These are phyloP conservation scores for Parus major DNA, from an alignment of 2,113 vertebrate species.

Conservation along the genomic window DNA sequence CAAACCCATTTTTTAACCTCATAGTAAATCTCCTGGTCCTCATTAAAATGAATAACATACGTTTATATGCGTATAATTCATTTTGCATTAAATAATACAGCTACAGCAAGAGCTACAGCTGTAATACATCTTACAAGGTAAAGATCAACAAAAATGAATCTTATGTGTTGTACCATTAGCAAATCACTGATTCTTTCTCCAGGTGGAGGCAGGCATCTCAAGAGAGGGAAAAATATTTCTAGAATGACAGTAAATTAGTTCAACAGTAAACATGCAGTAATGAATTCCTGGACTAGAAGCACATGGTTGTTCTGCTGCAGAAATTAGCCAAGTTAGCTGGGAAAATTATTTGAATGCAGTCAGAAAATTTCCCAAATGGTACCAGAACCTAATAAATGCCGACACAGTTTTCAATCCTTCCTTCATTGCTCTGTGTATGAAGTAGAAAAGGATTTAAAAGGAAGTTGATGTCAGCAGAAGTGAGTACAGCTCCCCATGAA, in stretches of 20 bases:
- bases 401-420: background rate
- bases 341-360: slow-evolving; percentile 24
- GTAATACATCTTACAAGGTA: slow-evolving; percentile 31
- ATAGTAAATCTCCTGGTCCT: background rate
- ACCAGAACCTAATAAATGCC: background rate
- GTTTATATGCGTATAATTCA: background rate
- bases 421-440: background rate
- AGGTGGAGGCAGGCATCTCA: slow-evolving; percentile 13
- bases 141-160: slow-evolving; percentile 8
- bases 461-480: background rate
- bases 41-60: slow-evolving; percentile 4
- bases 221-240: slow-evolving; percentile 10
- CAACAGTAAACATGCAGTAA: slow-evolving; percentile 32
- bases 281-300: slow-evolving; percentile 26
- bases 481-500: background rate
- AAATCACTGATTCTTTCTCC: slow-evolving; percentile 2
- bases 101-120: background rate
- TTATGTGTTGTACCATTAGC: background rate
- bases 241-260: slow-evolving; percentile 46
- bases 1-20: slow-evolving; percentile 5
- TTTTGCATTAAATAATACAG: slow-evolving; percentile 2
- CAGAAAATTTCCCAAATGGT: background rate
- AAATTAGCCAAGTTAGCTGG: background rate
- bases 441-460: slow-evolving; percentile 1
- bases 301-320: background rate